These are phyloP conservation scores for Oxycera nigricornis DNA, from an alignment of 2,888 invertebrate genomes.

Conservation along the genomic window DNA sequence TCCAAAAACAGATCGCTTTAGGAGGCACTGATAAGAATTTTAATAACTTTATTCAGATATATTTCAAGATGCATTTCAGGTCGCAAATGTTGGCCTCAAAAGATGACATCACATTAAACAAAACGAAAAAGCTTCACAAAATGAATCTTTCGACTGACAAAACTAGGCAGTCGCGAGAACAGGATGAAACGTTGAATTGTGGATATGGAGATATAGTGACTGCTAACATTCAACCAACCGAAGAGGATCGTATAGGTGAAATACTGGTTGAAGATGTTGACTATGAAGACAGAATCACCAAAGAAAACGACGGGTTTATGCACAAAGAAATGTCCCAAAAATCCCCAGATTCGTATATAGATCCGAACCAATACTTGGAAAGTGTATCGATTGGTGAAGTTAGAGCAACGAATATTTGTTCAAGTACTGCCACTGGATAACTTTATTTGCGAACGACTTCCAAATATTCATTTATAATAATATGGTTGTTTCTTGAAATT, in stretches of 20 bases:
- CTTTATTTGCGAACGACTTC: not conserved
- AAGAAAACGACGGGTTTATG: not conserved
- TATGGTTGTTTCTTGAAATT: not conserved
- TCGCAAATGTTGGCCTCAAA: not conserved
- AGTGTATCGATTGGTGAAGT: not conserved
- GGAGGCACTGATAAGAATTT: not conserved
- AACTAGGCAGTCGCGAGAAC: not conserved
- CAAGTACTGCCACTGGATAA: not conserved
- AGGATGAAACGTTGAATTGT: not conserved
- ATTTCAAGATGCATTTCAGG: not conserved
- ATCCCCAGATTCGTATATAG: not conserved
- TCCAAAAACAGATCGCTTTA: not conserved
- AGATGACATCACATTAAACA: not conserved
- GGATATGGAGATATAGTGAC: not conserved
- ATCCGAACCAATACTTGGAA: constrained; percentile 18
- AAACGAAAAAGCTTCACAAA: not conserved
- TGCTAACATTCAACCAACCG: not conserved
- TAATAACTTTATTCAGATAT: not conserved
- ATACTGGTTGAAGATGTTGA: not conserved
- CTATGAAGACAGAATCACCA: not conserved
- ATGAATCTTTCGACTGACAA: not conserved
- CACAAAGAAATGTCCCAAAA: not conserved
- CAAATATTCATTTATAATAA: not conserved
- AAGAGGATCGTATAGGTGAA: not conserved
- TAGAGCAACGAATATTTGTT: not conserved